A percentile compares a stretch with the other conserved stretches of the same genome.
Conservation (phyloP, 2,888 invertebrate genomes). For the Acanthoscelides obtectus region DNA sequence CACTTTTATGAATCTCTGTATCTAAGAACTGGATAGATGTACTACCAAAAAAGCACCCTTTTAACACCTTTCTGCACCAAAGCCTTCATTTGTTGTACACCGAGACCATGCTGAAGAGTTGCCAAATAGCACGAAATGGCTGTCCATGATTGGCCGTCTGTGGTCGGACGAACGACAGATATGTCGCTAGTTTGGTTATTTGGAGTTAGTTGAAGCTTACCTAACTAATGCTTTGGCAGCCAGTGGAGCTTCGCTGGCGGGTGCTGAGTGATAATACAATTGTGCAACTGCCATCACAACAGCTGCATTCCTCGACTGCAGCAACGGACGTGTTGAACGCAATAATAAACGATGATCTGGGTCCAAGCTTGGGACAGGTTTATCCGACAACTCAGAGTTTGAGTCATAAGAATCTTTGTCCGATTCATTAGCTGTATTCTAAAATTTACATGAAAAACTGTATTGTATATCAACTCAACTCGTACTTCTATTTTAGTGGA, state of each 20-base stretch:
- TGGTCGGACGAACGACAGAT: no score
- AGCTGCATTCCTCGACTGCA: constrained; percentile 93
- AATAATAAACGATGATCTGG: constrained; percentile 87
- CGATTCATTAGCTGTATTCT: constrained; percentile 54
- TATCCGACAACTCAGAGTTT: constrained; percentile 48
- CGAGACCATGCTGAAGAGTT: no score
- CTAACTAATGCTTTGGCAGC: constrained; percentile 86
- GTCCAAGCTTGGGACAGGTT: constrained; percentile 63
- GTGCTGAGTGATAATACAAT: constrained; percentile 94
- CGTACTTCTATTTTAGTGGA: no score
- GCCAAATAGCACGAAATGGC: no score
- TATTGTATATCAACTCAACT: background rate
- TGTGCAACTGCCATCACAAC: constrained; percentile 98
- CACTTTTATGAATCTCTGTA: no score
- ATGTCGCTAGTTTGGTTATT: no score
- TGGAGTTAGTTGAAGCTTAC: background rate
- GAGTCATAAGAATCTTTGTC: constrained; percentile 62
- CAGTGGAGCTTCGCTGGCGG: constrained; percentile 78
- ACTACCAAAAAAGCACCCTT: no score
- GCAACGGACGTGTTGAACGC: constrained; percentile 85
- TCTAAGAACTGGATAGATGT: no score
- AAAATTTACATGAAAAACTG: constrained; percentile 27
- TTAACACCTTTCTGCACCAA: no score
- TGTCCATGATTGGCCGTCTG: no score
- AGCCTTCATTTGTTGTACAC: no score